phyloP scores from a whole-genome alignment of 2,888 invertebrate genomes.

The Apoderus coryli region DNA sequence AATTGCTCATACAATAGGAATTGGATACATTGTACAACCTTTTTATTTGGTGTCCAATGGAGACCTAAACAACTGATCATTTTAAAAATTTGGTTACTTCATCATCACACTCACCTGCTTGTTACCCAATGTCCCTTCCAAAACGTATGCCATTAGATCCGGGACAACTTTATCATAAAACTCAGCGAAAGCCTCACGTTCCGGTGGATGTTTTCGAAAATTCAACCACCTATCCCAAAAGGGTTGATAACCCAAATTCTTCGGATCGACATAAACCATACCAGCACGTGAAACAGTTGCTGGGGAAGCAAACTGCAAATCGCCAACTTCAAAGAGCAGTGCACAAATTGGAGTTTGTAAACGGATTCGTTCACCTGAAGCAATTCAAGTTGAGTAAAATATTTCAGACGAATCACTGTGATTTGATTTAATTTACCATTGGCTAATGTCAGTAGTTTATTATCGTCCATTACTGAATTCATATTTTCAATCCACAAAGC shows the following conservation, averaged over 20 bases:
- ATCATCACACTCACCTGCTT: slow-evolving; percentile 31
- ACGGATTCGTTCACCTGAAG: slow-evolving; percentile 56
- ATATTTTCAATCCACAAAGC: slow-evolving; percentile 94
- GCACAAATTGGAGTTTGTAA: slow-evolving; percentile 65
- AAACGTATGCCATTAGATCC: slow-evolving; percentile 52
- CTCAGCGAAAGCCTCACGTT: slow-evolving; percentile 33
- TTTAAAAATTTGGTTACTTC: too few species aligned
- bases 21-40: too few species aligned
- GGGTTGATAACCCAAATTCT: slow-evolving; percentile 74
- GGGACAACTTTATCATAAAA: slow-evolving; percentile 67
- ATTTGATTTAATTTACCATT: too few species aligned
- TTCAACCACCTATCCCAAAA: slow-evolving; percentile 76
- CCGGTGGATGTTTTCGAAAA: slow-evolving; percentile 36
- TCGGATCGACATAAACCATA: slow-evolving; percentile 89
- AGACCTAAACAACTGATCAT: too few species aligned
- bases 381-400: too few species aligned
- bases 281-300: slow-evolving; percentile 83
- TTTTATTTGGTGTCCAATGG: too few species aligned
- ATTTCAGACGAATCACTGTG: too few species aligned
- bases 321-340: slow-evolving; percentile 86
- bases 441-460: slow-evolving; percentile 74
- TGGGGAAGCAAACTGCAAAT: slow-evolving; percentile 80
- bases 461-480: slow-evolving; percentile 96
- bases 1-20: too few species aligned
- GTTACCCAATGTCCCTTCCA: slow-evolving; percentile 57